Evolutionary conservation across 1,140 invertebrate genomes (phyloP).

Genomic region (Aphaenogaster floridana): DNA sequence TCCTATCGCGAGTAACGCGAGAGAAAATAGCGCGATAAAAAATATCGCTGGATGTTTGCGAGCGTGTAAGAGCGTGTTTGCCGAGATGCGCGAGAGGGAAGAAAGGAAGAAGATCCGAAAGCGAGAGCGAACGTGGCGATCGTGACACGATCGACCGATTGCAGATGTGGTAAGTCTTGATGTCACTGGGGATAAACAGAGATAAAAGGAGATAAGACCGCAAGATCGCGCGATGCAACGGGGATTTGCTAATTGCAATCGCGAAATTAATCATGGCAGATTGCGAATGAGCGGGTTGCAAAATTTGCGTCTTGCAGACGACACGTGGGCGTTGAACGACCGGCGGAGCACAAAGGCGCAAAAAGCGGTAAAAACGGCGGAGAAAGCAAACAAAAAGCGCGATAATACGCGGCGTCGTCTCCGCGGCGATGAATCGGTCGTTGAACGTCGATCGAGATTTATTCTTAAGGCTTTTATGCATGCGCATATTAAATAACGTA

Average conservation of each 20-base stretch:
- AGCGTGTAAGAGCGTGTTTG: conserved; percentile 5
- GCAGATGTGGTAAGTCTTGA: not conserved
- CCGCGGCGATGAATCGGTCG: conserved; percentile 36
- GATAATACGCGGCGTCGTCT: conserved; percentile 20
- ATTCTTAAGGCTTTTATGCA: conserved; percentile 16
- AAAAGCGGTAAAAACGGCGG: conserved; percentile 4
- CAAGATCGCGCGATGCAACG: conserved; percentile 29
- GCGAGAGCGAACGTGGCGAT: not conserved
- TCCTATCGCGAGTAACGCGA: not conserved
- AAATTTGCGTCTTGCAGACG: not conserved
- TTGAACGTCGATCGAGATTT: conserved; percentile 56
- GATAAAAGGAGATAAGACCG: conserved; percentile 41
- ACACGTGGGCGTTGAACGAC: conserved; percentile 15
- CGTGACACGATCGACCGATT: conserved; percentile 11
- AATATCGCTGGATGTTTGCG: conserved; percentile 8
- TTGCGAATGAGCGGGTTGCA: conserved; percentile 22
- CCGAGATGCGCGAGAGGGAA: not conserved
- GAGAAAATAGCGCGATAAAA: conserved; percentile 35
- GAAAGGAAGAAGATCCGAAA: not conserved
- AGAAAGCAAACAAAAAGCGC: conserved; percentile 28
- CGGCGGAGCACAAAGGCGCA: not conserved
- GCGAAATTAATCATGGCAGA: conserved; percentile 39
- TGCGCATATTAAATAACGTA: conserved; percentile 43
- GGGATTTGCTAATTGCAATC: conserved; percentile 36
- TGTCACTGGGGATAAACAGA: conserved; percentile 31